Percentiles rank a stretch among this genome's conserved stretches.
These are phyloP conservation scores for Alsophila aescularia DNA, from an alignment of 2,888 invertebrate genomes.

Conservation along the genomic window DNA sequence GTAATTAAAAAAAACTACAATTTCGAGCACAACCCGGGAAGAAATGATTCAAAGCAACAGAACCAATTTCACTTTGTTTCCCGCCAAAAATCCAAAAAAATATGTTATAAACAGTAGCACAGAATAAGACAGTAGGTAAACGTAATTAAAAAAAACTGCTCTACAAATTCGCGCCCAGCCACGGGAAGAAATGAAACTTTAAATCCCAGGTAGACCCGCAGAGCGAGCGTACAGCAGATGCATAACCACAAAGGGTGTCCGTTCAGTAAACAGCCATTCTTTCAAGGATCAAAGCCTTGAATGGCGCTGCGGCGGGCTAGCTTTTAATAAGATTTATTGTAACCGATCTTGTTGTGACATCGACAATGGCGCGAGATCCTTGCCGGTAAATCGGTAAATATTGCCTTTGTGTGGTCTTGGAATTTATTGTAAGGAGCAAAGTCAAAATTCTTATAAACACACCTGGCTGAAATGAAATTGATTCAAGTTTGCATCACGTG, in stretches of 20 bases:
- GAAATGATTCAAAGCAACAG: too few species aligned
- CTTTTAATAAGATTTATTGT: constrained; percentile 84
- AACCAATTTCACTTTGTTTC: too few species aligned
- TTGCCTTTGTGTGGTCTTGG: constrained; percentile 76
- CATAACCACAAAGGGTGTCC: constrained; percentile 62
- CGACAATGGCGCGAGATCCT: constrained; percentile 70
- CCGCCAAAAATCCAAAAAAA: too few species aligned
- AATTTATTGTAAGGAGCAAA: constrained; percentile 60
- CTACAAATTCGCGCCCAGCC: not conserved
- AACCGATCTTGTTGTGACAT: constrained; percentile 84
- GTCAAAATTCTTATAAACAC: constrained; percentile 70
- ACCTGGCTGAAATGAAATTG: constrained; percentile 60
- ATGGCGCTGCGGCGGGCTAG: constrained; percentile 69
- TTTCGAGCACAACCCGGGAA: too few species aligned
- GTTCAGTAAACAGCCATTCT: constrained; percentile 74
- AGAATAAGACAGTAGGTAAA: too few species aligned
- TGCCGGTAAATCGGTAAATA: constrained; percentile 74
- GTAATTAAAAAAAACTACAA: too few species aligned
- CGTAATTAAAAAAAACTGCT: not conserved
- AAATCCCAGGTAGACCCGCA: constrained; percentile 21
- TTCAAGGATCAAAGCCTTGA: constrained; percentile 69
- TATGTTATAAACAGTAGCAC: too few species aligned
- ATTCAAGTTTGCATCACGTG: constrained; percentile 10
- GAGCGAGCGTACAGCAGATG: constrained; percentile 67
- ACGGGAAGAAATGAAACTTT: not conserved